Percentiles rank a stretch among this genome's conserved stretches.
phyloP scores from a whole-genome alignment of 2,797 vertebrate genomes.

The Loris lydekkerianus region DNA sequence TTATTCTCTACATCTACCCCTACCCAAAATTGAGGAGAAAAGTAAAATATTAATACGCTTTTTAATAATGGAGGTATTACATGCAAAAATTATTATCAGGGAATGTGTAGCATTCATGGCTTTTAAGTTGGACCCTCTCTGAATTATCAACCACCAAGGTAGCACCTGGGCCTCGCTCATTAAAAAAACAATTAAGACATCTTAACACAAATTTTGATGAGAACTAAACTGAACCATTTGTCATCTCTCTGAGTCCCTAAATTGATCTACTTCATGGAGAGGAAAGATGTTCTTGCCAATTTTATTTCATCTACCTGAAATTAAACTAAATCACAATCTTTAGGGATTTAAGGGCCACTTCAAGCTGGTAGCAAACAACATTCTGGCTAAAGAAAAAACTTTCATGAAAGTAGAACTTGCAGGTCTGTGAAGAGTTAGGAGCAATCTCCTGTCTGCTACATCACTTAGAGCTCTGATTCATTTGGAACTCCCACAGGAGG shows the following conservation, averaged over 20 bases:
- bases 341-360: not conserved
- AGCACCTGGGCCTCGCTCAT: not conserved
- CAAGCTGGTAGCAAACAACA: not conserved
- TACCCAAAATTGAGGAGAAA: not conserved
- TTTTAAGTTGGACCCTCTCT: not conserved
- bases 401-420: rapidly evolving
- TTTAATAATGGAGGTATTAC: not conserved
- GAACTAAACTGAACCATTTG: not conserved
- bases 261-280: not conserved
- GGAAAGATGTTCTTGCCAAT: not conserved
- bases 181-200: constrained; percentile 19
- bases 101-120: not conserved
- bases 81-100: not conserved
- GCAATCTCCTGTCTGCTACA: not conserved
- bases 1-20: not conserved
- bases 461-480: not conserved
- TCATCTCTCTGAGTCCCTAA: constrained; percentile 11
- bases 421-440: not conserved
- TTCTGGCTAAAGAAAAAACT: not conserved
- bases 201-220: not conserved
- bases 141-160: not conserved
- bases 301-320: constrained; percentile 43
- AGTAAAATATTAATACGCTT: not conserved
- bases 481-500: rapidly evolving
- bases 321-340: constrained; percentile 6